These are phyloP conservation scores for Antheraea yamamai DNA, from an alignment of 2,888 invertebrate genomes.

Conservation along the genomic window DNA sequence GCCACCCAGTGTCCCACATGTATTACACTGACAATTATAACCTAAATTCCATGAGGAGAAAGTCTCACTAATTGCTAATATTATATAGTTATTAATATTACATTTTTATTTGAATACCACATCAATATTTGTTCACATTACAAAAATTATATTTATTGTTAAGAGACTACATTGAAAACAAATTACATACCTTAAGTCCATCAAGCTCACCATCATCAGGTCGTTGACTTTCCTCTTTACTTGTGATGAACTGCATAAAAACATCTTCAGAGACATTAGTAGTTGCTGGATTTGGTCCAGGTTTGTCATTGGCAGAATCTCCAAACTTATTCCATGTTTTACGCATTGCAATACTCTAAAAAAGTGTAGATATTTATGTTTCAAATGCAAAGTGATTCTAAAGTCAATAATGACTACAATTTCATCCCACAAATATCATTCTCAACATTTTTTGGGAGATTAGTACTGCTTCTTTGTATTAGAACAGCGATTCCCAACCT, in stretches of 20 bases:
- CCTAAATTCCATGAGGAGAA: too few relatives aligned
- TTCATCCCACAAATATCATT: neutral
- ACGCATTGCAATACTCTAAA: conserved; percentile 91
- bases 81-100: too few relatives aligned
- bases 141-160: too few relatives aligned
- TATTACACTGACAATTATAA: too few relatives aligned
- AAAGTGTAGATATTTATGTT: conserved; percentile 24
- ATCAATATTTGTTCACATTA: too few relatives aligned
- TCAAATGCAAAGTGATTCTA: neutral
- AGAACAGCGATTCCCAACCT: too few relatives aligned
- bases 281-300: conserved; percentile 99
- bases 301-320: conserved; percentile 92
- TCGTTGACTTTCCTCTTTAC: conserved; percentile 93
- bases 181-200: conserved; percentile 86
- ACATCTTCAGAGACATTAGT: conserved; percentile 98
- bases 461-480: too few relatives aligned
- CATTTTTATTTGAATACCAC: too few relatives aligned
- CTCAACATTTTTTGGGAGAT: too few relatives aligned
- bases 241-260: conserved; percentile 95
- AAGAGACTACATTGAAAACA: neutral
- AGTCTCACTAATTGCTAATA: too few relatives aligned
- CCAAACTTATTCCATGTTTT: conserved; percentile 99
- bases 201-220: conserved; percentile 92
- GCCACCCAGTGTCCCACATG: too few relatives aligned
- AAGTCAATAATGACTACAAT: neutral